These are phyloP conservation scores for Syngnathus rostellatus DNA, from an alignment of 2,797 vertebrate genomes.

Conservation along the genomic window DNA sequence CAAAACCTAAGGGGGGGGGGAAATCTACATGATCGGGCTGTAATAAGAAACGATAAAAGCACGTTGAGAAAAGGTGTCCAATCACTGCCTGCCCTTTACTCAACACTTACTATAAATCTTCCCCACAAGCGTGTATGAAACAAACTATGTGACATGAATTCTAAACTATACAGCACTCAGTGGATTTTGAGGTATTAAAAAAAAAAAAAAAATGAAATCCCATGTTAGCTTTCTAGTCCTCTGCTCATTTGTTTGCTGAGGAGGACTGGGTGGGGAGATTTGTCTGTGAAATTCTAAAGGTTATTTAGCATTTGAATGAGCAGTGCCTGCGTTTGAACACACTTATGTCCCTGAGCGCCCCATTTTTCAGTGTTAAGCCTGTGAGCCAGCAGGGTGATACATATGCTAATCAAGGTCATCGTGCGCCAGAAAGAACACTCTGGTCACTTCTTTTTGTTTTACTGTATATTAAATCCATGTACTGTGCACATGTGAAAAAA, in stretches of 20 bases:
- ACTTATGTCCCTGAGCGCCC: slow-evolving; percentile 53
- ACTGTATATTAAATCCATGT: slow-evolving; percentile 23
- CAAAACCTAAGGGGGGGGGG: too few species aligned
- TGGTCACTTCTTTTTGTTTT: slow-evolving; percentile 27
- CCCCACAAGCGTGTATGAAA: neutral
- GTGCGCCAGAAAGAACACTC: slow-evolving; percentile 26
- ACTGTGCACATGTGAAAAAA: slow-evolving; percentile 5
- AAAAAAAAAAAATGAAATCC: slow-evolving; percentile 40
- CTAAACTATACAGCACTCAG: neutral
- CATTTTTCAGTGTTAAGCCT: slow-evolving; percentile 41
- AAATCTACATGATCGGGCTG: neutral
- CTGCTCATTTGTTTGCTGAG: slow-evolving; percentile 55
- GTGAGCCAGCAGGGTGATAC: slow-evolving; percentile 53
- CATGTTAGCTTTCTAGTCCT: slow-evolving; percentile 38
- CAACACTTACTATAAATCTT: neutral
- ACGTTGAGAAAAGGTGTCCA: neutral
- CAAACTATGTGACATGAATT: slow-evolving; percentile 1
- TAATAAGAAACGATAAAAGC: neutral
- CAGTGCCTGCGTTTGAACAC: slow-evolving; percentile 50
- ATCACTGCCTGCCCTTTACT: neutral
- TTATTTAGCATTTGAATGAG: slow-evolving; percentile 68
- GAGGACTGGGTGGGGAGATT: slow-evolving; percentile 34
- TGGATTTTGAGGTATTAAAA: neutral
- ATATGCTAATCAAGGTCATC: slow-evolving; percentile 63
- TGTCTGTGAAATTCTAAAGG: slow-evolving; percentile 62